These are phyloP conservation scores for Sclerodermus sp. DNA, from an alignment of 2,888 invertebrate genomes.

Conservation along the genomic window DNA sequence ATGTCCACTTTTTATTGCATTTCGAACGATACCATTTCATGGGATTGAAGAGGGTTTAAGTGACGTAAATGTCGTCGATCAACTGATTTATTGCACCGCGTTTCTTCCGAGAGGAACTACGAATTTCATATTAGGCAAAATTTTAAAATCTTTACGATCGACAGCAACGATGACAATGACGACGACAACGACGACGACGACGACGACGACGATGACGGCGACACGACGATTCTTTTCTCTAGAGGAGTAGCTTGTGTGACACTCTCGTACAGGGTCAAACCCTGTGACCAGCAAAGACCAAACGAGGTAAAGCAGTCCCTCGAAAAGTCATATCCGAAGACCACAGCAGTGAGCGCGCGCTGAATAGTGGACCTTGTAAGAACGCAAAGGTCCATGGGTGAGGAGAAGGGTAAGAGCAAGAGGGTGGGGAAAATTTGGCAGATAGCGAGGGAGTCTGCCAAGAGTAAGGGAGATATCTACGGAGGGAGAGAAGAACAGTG, in stretches of 20 bases:
- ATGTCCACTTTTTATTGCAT: constrained; percentile 3
- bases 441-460: constrained; percentile 15
- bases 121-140: constrained; percentile 18
- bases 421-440: constrained; percentile 12
- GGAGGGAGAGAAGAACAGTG: constrained; percentile 8
- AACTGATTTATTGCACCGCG: no score
- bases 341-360: not conserved
- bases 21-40: not conserved
- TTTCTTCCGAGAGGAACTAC: no score
- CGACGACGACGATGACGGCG: no score
- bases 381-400: not conserved
- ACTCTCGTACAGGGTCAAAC: no score
- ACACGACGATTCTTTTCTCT: no score
- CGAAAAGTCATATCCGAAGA: no score
- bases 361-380: not conserved
- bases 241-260: no score
- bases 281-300: no score
- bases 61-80: not conserved
- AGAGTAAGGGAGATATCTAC: constrained; percentile 13
- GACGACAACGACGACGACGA: no score
- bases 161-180: no score
- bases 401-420: constrained; percentile 9
- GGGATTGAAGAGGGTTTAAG: not conserved
- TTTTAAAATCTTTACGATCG: constrained; percentile 29
- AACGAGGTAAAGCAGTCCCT: no score